These are phyloP conservation scores for Adelognathus sp. DNA, from an alignment of 2,888 invertebrate species.

Conservation along the genomic window DNA sequence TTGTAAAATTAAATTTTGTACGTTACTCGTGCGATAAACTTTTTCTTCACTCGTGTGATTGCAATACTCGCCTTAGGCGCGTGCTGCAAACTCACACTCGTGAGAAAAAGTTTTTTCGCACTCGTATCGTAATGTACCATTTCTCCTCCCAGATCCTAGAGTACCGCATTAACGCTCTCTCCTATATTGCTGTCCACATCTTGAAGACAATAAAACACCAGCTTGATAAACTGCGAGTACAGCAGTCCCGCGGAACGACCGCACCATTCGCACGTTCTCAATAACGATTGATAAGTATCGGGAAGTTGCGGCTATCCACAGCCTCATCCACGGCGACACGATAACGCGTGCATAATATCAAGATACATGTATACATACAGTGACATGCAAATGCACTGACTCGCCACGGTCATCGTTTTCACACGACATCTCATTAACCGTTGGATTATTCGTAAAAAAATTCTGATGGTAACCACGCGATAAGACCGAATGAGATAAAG, in stretches of 20 bases:
- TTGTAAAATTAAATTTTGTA: too few species aligned
- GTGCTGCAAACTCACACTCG: too few species aligned
- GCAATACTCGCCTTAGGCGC: too few species aligned
- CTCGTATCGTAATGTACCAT: too few species aligned
- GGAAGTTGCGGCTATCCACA: neutral
- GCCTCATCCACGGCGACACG: neutral
- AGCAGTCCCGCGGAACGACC: neutral
- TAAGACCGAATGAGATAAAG: neutral
- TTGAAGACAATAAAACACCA: neutral
- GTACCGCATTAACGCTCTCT: too few species aligned
- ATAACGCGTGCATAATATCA: slow-evolving; percentile 33
- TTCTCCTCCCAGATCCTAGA: too few species aligned
- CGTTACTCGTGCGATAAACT: too few species aligned
- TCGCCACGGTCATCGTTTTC: slow-evolving; percentile 74
- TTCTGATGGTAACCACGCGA: slow-evolving; percentile 11
- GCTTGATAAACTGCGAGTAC: slow-evolving; percentile 1
- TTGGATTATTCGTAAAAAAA: slow-evolving; percentile 70
- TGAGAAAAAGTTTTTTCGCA: too few species aligned
- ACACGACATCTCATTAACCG: slow-evolving; percentile 71
- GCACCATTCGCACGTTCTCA: slow-evolving; percentile 6
- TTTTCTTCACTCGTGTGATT: too few species aligned
- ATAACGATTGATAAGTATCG: slow-evolving; percentile 40
- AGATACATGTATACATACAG: neutral
- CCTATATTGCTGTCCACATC: neutral
- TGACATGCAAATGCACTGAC: slow-evolving; percentile 60